Evolutionary conservation across 2,888 invertebrate species (phyloP).

Genomic region (Chrysina gloriosa): DNA sequence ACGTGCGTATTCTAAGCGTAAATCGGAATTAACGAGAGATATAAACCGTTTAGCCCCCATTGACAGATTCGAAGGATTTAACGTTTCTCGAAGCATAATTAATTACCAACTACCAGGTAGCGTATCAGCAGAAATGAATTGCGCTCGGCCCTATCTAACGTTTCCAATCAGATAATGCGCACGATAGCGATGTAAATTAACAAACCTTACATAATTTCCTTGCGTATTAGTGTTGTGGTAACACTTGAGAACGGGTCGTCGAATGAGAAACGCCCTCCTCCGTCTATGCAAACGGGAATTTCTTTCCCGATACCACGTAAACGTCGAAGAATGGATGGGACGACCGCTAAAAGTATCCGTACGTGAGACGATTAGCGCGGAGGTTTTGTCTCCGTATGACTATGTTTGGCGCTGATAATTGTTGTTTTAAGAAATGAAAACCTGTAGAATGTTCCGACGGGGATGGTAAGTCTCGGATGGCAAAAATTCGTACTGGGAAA

Average conservation of each 20-base stretch:
- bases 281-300: constrained; percentile 5
- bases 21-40: no score
- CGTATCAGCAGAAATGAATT: constrained; percentile 29
- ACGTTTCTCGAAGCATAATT: constrained; percentile 1
- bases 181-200: constrained; percentile 33
- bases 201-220: constrained; percentile 34
- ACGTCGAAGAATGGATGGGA: neutral
- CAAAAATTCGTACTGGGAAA: no score
- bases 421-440: no score
- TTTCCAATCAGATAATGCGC: constrained; percentile 32
- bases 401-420: neutral
- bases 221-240: constrained; percentile 23
- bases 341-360: neutral
- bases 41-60: neutral
- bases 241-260: constrained; percentile 19
- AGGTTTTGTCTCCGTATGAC: neutral
- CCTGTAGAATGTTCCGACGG: no score
- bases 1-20: no score
- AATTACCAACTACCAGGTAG: constrained; percentile 18
- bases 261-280: constrained; percentile 13
- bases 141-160: constrained; percentile 23
- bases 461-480: no score
- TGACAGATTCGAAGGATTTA: constrained; percentile 8
- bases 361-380: neutral
- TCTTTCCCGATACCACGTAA: neutral